phyloP scores from a whole-genome alignment of 2,888 invertebrate genomes.

The Volucella inanis region DNA sequence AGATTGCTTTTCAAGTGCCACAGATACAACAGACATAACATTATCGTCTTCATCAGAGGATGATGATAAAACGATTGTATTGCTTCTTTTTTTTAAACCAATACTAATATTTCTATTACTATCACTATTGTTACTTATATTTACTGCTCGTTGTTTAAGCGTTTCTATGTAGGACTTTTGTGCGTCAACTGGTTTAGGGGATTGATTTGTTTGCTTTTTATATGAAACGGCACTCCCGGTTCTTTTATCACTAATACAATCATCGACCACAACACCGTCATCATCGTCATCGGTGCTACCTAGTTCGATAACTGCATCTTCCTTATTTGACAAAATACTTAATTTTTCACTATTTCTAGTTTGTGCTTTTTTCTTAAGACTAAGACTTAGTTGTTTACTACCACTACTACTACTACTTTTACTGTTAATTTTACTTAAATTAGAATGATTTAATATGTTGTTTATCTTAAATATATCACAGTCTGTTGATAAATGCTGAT shows the following conservation, averaged over 20 bases:
- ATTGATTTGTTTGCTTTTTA: constrained; percentile 14
- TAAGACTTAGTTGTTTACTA: constrained; percentile 46
- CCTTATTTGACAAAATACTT: constrained; percentile 13
- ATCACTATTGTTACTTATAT: not conserved
- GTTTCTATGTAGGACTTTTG: constrained; percentile 1
- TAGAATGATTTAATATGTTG: constrained; percentile 37
- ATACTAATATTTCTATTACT: not conserved
- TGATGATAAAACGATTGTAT: constrained; percentile 21
- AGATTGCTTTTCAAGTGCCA: not conserved
- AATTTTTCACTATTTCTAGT: constrained; percentile 41
- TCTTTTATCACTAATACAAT: not conserved
- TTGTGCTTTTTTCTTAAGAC: constrained; percentile 41
- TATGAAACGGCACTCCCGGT: not conserved
- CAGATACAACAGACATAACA: not conserved
- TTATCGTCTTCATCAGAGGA: constrained; percentile 41
- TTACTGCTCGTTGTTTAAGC: constrained; percentile 41
- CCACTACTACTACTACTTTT: not conserved
- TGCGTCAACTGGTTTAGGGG: not conserved
- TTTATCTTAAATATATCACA: constrained; percentile 66
- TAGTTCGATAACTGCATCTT: constrained; percentile 17
- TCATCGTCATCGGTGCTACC: constrained; percentile 32
- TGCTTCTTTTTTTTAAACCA: not conserved
- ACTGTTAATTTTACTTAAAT: constrained; percentile 31
- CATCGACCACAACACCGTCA: not conserved
- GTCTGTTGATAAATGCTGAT: constrained; percentile 64